Evolutionary conservation across 2,888 invertebrate species (phyloP), one percentile per base, ranked within the genome.

Genomic region (Tiphia femorata): DNA sequence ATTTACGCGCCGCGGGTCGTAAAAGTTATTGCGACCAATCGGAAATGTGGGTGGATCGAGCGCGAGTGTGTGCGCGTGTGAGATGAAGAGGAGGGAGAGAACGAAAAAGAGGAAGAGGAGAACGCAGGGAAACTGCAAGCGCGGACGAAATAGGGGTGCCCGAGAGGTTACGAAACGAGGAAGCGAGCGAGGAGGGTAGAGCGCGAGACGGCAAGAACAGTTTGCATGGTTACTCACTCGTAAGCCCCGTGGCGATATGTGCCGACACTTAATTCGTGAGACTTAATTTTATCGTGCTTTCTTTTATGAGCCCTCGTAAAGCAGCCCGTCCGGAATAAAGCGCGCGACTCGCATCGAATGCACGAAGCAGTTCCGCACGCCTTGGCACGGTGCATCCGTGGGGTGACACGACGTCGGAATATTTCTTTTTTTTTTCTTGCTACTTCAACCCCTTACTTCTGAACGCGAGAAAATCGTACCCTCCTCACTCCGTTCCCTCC

Each of bases 1-100:
- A 46, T 49, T 40, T 54, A 54, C 59, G 33, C 54, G 19, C 54
- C 47, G 23, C 27, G 23, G 42, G 47, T 54, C 61, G 49, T 30
- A 46, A 38, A 33, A 33, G 33, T 33, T 33, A 33, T 33, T 33
- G 33, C 14, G 33, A n/a, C n/a, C n/a, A n/a, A n/a, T n/a, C n/a
- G n/a, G n/a, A n/a, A n/a, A n/a, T n/a, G n/a, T n/a, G n/a, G n/a
- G n/a, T n/a, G n/a, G n/a, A n/a, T n/a, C n/a, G n/a, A n/a, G n/a
- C n/a, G n/a, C n/a, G n/a, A n/a, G n/a, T n/a, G n/a, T n/a, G n/a
- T n/a, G n/a, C n/a, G n/a, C n/a, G n/a, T n/a, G n/a, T n/a, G n/a
- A n/a, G n/a, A n/a, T n/a, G n/a, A n/a, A n/a, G n/a, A n/a, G n/a
- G n/a, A n/a, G n/a, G n/a, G n/a, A n/a, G n/a, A n/a, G n/a, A n/a